These are phyloP conservation scores for Antennarius maculatus DNA, from an alignment of 2,797 vertebrate species.

Conservation along the genomic window DNA sequence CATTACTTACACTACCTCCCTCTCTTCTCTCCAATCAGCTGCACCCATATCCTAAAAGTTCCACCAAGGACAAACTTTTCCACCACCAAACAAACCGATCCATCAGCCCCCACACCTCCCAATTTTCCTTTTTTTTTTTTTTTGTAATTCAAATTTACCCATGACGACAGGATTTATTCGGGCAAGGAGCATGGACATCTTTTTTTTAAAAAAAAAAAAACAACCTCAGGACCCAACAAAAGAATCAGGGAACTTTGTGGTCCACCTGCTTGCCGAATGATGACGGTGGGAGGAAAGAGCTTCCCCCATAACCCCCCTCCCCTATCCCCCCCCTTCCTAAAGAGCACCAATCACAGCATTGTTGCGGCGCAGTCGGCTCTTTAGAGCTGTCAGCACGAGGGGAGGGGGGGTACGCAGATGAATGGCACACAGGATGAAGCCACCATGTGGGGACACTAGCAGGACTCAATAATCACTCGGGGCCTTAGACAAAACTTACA, in stretches of 20 bases:
- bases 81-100: slow-evolving; percentile 66
- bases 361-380: slow-evolving; percentile 96
- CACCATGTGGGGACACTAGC: slow-evolving; percentile 94
- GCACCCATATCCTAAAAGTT: slow-evolving; percentile 35
- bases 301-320: slow-evolving; percentile 84
- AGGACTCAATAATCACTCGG: slow-evolving; percentile 92
- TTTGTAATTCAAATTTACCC: slow-evolving; percentile 87
- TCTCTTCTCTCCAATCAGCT: slow-evolving; percentile 24
- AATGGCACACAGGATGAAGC: slow-evolving; percentile 94
- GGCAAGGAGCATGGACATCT: slow-evolving; percentile 89
- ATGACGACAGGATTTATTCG: slow-evolving; percentile 96
- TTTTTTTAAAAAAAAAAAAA: slow-evolving; percentile 37
- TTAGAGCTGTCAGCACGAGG: slow-evolving; percentile 96
- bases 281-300: slow-evolving; percentile 88
- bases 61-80: slow-evolving; percentile 77
- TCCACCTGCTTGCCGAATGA: slow-evolving; percentile 98
- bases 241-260: slow-evolving; percentile 98
- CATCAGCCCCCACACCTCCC: slow-evolving; percentile 64
- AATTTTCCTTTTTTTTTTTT: slow-evolving; percentile 82
- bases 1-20: slow-evolving; percentile 22
- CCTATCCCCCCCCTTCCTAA: slow-evolving; percentile 85
- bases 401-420: slow-evolving; percentile 88
- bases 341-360: slow-evolving; percentile 99
- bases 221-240: slow-evolving; percentile 88
- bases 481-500: slow-evolving; percentile 81